Evolutionary conservation across 2,113 vertebrate genomes (phyloP), one percentile per base, ranked within the genome.

Genomic region (Entelurus aequoreus): DNA sequence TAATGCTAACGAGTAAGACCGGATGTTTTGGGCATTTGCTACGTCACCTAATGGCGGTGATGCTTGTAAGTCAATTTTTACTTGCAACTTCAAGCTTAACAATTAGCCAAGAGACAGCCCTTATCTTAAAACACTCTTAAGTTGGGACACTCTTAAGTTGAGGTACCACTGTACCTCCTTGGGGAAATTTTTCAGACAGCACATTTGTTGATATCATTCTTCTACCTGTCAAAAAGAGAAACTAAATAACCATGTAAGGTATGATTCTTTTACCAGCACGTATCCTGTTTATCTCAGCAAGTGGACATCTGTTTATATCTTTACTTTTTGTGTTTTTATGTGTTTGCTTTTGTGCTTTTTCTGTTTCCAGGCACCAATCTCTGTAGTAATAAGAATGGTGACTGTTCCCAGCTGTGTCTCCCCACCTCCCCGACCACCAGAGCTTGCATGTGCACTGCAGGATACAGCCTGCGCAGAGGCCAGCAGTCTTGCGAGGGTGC

Each of bases 321-420:
- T 66, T 42, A 69, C 69, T 62, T 71, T 82, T 65, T 81, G 72
- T 76, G 46, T 68, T 74, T 37, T 63, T 74, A 65, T 68, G 69
- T 73, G 64, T 77, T 75, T 71, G 36, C 64, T 66, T 28, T 65
- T 4, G 15, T 75, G 68, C 62, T 55, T 78, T 65, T 66, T 73
- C 21, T 66, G 62, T 76, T 83, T 56, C 72, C 87, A 90, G 91
- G 94, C 65, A 89, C 82, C 78, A 99, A 98, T 85, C 90, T 94
- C 66, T 98, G 96, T 90, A 98, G 94, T 35, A 72, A 91, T 6
- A 95, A 93, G 77, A 99, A 99, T 0, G 97, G 97, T 0, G 96
- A 96, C 81, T 99, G 97, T 77, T 99, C 96, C 0, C 97, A 99
- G 91, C 92, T 99, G 80, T 99, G 97, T 69, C 93, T 99, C 6